Conservation (phyloP, 2,888 invertebrate genomes). For the Cephalotes varians region DNA sequence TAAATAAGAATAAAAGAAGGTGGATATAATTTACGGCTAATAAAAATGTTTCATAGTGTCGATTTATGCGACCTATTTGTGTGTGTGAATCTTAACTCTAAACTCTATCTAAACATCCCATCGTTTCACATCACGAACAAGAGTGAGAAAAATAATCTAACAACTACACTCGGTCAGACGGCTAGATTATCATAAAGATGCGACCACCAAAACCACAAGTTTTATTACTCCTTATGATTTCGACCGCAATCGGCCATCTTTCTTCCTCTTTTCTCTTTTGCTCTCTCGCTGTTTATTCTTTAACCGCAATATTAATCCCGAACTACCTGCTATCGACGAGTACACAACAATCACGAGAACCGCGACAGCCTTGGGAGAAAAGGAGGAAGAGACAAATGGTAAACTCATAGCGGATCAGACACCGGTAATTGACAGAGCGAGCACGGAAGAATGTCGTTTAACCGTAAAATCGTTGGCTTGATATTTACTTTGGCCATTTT, state of each 20-base stretch:
- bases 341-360: slow-evolving; percentile 57
- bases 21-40: neutral
- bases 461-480: slow-evolving; percentile 68
- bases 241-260: slow-evolving; percentile 61
- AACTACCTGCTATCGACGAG: slow-evolving; percentile 60
- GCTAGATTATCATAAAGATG: slow-evolving; percentile 50
- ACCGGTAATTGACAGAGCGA: slow-evolving; percentile 55
- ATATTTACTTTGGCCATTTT: slow-evolving; percentile 67
- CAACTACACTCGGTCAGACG: slow-evolving; percentile 30
- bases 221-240: slow-evolving; percentile 69
- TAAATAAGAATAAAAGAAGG: neutral
- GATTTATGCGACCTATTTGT: neutral
- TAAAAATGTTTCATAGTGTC: neutral
- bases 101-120: neutral
- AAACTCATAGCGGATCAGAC: slow-evolving; percentile 64
- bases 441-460: slow-evolving; percentile 62
- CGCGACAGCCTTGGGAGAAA: slow-evolving; percentile 57
- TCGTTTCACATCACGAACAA: neutral
- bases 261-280: slow-evolving; percentile 39
- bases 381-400: slow-evolving; percentile 56
- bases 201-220: slow-evolving; percentile 65
- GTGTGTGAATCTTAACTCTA: neutral
- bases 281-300: slow-evolving; percentile 73
- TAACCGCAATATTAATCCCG: slow-evolving; percentile 80
- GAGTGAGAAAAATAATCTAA: slow-evolving; percentile 24